Evolutionary conservation across 1,140 invertebrate species (phyloP).

Genomic region (Calosoma granatense): DNA sequence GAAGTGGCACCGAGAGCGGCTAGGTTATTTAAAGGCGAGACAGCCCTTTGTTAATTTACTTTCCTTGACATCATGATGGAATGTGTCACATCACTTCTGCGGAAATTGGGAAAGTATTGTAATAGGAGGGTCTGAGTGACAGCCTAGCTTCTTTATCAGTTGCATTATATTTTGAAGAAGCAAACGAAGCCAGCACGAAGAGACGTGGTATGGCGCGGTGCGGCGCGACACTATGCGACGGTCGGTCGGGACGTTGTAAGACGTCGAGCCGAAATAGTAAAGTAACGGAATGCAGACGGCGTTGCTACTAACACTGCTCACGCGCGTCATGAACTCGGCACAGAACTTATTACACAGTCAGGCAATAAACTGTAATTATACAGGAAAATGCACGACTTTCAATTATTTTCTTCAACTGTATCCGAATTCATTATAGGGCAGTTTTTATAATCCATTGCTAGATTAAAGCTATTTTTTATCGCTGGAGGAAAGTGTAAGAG

Average conservation of each 20-base stretch:
- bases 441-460: neutral
- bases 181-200: neutral
- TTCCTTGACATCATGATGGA: slow-evolving; percentile 5
- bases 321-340: neutral
- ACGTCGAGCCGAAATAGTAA: neutral
- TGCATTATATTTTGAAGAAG: slow-evolving; percentile 3
- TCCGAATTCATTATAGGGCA: neutral
- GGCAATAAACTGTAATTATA: neutral
- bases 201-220: no score
- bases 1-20: no score
- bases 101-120: slow-evolving; percentile 8
- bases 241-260: no score
- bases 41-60: slow-evolving; percentile 6
- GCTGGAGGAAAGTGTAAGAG: neutral
- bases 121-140: slow-evolving; percentile 5
- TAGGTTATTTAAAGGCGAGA: slow-evolving; percentile 6
- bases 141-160: neutral
- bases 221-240: no score
- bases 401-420: neutral
- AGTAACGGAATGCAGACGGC: neutral
- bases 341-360: neutral
- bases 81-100: slow-evolving; percentile 6
- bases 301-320: neutral
- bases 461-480: neutral
- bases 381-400: neutral